phyloP scores from a whole-genome alignment of 2,113 vertebrate genomes.

The Aphyosemion australe region DNA sequence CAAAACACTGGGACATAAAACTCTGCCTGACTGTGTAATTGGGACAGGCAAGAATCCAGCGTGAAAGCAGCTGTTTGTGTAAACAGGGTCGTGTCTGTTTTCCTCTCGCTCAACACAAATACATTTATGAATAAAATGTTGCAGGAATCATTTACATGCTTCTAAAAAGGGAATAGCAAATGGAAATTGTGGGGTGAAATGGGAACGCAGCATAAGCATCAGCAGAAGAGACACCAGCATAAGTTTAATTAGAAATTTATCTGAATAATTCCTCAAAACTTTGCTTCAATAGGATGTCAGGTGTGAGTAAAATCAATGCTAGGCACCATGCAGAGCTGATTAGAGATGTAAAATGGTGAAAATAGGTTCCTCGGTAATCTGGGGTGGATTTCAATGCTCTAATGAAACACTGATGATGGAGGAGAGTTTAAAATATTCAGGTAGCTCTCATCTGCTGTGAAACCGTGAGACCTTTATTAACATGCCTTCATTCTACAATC shows the following conservation, averaged over 20 bases:
- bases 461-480: constrained; percentile 53
- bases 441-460: constrained; percentile 27
- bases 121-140: constrained; percentile 30
- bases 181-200: constrained; percentile 19
- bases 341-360: constrained; percentile 21
- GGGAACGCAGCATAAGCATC: constrained; percentile 3
- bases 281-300: constrained; percentile 38
- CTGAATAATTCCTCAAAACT: constrained; percentile 25
- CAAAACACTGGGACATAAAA: constrained; percentile 47
- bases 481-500: constrained; percentile 24
- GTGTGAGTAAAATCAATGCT: constrained; percentile 31
- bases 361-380: constrained; percentile 45
- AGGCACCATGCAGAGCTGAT: constrained; percentile 33
- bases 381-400: constrained; percentile 40
- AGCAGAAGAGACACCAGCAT: constrained; percentile 3
- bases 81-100: constrained; percentile 62
- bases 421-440: constrained; percentile 60
- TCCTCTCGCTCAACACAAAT: constrained; percentile 46
- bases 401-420: constrained; percentile 38
- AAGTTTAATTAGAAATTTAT: constrained; percentile 26
- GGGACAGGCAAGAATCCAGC: constrained; percentile 54
- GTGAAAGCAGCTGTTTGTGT: constrained; percentile 58
- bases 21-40: constrained; percentile 55
- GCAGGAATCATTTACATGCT: constrained; percentile 40
- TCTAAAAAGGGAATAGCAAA: constrained; percentile 12